A percentile compares a stretch with the other conserved stretches of the same genome.
These are phyloP conservation scores for Platygyra sinensis DNA, from an alignment of 64 coral and sea anemone genomes.

Conservation along the genomic window DNA sequence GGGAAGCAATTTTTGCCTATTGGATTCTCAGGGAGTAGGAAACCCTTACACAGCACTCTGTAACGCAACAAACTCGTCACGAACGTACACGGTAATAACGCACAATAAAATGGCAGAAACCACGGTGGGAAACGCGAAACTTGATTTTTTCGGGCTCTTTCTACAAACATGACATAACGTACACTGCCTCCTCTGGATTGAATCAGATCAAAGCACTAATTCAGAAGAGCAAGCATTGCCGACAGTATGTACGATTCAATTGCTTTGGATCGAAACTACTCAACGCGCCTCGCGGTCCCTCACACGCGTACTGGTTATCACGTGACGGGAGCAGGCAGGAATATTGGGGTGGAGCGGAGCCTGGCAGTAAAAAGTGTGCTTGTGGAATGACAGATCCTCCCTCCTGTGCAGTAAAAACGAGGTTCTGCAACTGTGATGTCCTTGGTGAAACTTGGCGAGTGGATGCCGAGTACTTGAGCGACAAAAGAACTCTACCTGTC, in stretches of 20 bases:
- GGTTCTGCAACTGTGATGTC: slow-evolving; percentile 80
- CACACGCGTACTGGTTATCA: slow-evolving; percentile 67
- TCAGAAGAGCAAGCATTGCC: slow-evolving; percentile 64
- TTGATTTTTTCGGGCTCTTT: background rate
- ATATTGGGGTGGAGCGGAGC: slow-evolving; percentile 76
- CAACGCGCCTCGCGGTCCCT: slow-evolving; percentile 46
- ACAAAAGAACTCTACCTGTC: slow-evolving; percentile 66
- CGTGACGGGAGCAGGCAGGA: slow-evolving; percentile 54
- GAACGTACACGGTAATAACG: slow-evolving; percentile 54
- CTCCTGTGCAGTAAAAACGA: slow-evolving; percentile 15
- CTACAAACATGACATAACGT: slow-evolving; percentile 33
- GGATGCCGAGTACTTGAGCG: slow-evolving; percentile 70
- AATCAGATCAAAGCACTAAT: slow-evolving; percentile 62
- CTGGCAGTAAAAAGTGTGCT: slow-evolving; percentile 69
- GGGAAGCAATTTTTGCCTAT: slow-evolving; percentile 45
- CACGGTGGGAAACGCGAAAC: background rate
- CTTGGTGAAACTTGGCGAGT: slow-evolving; percentile 47
- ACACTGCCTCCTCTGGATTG: background rate
- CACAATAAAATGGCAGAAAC: slow-evolving; percentile 61
- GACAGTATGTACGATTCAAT: slow-evolving; percentile 76
- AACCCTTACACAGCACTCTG: slow-evolving; percentile 70
- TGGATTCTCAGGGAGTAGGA: slow-evolving; percentile 38
- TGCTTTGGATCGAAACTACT: slow-evolving; percentile 67
- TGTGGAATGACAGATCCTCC: slow-evolving; percentile 43
- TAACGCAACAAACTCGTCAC: slow-evolving; percentile 37